phyloP scores from a whole-genome alignment of 2,888 invertebrate genomes.

The Tetragonula carbonaria region DNA sequence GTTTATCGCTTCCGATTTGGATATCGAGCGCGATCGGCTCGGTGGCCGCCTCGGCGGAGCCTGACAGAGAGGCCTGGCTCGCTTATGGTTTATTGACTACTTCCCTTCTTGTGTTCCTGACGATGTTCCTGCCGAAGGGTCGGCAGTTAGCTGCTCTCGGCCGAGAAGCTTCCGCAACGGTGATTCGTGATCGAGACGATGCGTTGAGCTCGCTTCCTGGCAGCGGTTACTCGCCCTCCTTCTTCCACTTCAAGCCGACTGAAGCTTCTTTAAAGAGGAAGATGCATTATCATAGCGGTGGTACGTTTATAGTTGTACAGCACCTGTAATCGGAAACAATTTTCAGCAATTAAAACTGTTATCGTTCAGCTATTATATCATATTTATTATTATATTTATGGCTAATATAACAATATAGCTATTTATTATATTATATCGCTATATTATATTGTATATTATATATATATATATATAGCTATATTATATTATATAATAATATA shows the following conservation, averaged over 20 bases:
- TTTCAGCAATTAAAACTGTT: not conserved
- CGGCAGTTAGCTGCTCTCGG: constrained; percentile 96
- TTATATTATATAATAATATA: no score
- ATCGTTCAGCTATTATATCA: not conserved
- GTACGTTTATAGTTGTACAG: constrained; percentile 64
- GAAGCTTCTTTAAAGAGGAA: constrained; percentile 90
- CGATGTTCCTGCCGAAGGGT: constrained; percentile 97
- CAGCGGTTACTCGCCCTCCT: constrained; percentile 95
- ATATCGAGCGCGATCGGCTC: constrained; percentile 90
- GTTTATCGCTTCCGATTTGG: constrained; percentile 94
- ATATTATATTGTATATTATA: no score
- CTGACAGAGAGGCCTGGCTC: constrained; percentile 93
- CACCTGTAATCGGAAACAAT: not conserved
- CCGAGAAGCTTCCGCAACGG: constrained; percentile 88
- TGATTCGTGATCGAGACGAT: constrained; percentile 90
- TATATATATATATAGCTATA: no score
- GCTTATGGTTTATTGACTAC: constrained; percentile 95
- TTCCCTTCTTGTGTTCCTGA: constrained; percentile 93
- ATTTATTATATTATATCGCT: no score
- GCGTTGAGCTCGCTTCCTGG: constrained; percentile 92
- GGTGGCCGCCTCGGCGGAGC: constrained; percentile 85
- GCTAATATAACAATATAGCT: no score
- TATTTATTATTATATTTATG: no score
- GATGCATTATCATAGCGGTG: constrained; percentile 84
- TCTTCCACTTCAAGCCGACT: constrained; percentile 96